Percentiles rank a stretch among this genome's conserved stretches.
Evolutionary conservation across 2,113 vertebrate species (phyloP).

Genomic region (Cynopterus brachyotis): DNA sequence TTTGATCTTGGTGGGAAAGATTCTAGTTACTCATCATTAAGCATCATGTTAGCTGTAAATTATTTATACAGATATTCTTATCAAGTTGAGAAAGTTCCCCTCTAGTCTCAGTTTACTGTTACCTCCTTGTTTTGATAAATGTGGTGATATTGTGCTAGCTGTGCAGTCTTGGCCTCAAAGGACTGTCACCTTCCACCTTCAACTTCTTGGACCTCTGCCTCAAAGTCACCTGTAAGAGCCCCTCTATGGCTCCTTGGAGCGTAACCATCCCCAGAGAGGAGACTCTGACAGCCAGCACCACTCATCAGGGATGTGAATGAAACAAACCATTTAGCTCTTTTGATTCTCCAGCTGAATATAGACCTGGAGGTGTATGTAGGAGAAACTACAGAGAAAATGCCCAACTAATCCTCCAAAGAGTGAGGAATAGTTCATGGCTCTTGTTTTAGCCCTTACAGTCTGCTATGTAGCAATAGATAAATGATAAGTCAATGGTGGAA

Average conservation of each 20-base stretch:
- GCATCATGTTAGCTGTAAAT: background rate
- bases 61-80: background rate
- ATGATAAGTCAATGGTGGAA: fast-evolving
- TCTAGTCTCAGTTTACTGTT: background rate
- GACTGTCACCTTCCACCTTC: background rate
- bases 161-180: background rate
- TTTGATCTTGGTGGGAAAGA: background rate
- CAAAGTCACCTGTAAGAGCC: background rate
- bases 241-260: background rate
- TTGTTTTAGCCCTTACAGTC: background rate
- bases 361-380: background rate
- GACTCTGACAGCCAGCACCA: too few species aligned
- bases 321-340: too few species aligned
- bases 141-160: background rate
- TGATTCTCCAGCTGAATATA: background rate
- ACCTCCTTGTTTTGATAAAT: background rate
- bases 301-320: background rate
- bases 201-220: background rate
- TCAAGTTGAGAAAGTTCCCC: background rate
- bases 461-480: background rate
- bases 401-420: background rate
- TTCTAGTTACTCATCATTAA: background rate
- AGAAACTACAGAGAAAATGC: too few species aligned
- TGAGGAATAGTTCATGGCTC: background rate
- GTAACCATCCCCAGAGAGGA: fast-evolving